phyloP scores from a whole-genome alignment of 1,140 invertebrate genomes.

The Aradophagus sp. region DNA sequence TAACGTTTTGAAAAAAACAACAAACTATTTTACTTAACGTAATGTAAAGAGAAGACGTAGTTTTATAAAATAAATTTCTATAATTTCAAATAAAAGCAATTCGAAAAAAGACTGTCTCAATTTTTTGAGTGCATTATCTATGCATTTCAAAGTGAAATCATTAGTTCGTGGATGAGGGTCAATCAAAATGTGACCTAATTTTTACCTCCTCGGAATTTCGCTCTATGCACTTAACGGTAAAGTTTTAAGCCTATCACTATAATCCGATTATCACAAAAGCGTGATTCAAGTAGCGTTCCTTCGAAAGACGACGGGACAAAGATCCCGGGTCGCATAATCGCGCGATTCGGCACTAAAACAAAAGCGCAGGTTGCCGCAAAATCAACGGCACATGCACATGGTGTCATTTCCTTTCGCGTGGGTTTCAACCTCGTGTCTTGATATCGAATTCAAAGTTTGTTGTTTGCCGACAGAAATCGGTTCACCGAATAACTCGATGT shows the following conservation, averaged over 20 bases:
- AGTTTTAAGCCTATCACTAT: conserved; percentile 32
- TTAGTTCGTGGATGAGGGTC: not conserved
- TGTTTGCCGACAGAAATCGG: conserved; percentile 44
- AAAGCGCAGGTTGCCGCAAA: conserved; percentile 20
- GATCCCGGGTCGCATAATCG: conserved; percentile 14
- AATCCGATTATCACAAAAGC: conserved; percentile 29
- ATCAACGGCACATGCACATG: conserved; percentile 20
- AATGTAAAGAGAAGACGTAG: too few relatives aligned
- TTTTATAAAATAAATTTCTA: too few relatives aligned
- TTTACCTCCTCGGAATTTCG: not conserved
- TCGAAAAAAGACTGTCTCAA: too few relatives aligned
- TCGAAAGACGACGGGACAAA: not conserved
- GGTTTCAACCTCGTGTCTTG: conserved; percentile 22
- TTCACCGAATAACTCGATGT: conserved; percentile 22
- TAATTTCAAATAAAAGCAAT: too few relatives aligned
- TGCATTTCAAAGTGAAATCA: too few relatives aligned
- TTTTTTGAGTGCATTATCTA: too few relatives aligned
- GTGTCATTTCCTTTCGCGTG: conserved; percentile 35
- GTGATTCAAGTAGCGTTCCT: conserved; percentile 11
- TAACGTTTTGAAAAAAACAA: too few relatives aligned
- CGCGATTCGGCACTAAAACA: conserved; percentile 16
- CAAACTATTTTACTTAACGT: too few relatives aligned
- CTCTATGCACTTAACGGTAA: conserved; percentile 3
- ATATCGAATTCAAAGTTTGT: conserved; percentile 44
- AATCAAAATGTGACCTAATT: conserved; percentile 12